These are phyloP conservation scores for Agonum fuliginosum DNA, from an alignment of 2,888 invertebrate genomes.

Conservation along the genomic window DNA sequence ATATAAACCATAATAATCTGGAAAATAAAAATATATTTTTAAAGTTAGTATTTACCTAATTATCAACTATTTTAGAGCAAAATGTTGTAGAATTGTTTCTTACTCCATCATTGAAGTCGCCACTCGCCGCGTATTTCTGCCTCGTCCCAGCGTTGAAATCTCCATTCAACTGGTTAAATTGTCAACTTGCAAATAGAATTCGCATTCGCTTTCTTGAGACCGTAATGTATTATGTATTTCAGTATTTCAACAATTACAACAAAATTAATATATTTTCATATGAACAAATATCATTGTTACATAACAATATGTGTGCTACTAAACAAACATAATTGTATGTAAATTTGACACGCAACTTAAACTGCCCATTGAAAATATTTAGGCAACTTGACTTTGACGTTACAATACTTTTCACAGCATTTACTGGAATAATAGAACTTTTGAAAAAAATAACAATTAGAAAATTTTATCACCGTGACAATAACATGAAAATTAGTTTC, in stretches of 20 bases:
- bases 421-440: slow-evolving; percentile 26
- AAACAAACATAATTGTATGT: slow-evolving; percentile 46
- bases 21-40: too few relatives aligned
- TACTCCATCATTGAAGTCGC: slow-evolving; percentile 10
- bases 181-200: not conserved
- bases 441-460: slow-evolving; percentile 19
- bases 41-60: too few relatives aligned
- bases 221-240: too few relatives aligned
- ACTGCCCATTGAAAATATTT: slow-evolving; percentile 36
- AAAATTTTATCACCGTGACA: slow-evolving; percentile 15
- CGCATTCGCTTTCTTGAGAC: not conserved
- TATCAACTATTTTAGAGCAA: too few relatives aligned
- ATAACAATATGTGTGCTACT: slow-evolving; percentile 35
- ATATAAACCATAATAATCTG: too few relatives aligned
- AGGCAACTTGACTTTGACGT: slow-evolving; percentile 41
- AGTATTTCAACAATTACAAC: slow-evolving; percentile 22
- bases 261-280: slow-evolving; percentile 6
- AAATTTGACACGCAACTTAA: slow-evolving; percentile 34
- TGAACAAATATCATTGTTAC: slow-evolving; percentile 40
- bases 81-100: not conserved
- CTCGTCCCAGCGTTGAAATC: not conserved
- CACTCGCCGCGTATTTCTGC: not conserved
- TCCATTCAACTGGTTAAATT: not conserved
- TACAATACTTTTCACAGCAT: slow-evolving; percentile 41
- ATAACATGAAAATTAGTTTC: slow-evolving; percentile 12